phyloP scores from a whole-genome alignment of 2,797 vertebrate genomes.

The Coregonus suidteri region DNA sequence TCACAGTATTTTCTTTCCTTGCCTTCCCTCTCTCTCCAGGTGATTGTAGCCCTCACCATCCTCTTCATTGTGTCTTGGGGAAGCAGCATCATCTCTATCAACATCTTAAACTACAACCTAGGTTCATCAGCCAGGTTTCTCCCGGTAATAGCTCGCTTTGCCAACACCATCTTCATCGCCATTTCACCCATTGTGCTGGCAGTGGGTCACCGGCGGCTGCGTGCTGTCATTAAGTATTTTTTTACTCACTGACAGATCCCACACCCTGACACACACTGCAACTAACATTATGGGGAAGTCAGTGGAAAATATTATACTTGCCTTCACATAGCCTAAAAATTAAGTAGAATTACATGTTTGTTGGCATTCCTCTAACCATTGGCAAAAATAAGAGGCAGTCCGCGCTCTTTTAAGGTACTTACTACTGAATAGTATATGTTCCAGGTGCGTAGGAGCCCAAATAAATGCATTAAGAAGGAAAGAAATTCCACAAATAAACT shows the following conservation, averaged over 20 bases:
- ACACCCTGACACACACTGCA: neutral
- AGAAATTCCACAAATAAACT: too few relatives aligned
- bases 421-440: too few relatives aligned
- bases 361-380: neutral
- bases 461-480: too few relatives aligned
- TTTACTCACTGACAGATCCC: slow-evolving; percentile 49
- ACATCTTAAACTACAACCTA: slow-evolving; percentile 80
- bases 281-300: neutral
- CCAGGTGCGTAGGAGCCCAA: too few relatives aligned
- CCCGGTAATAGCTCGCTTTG: slow-evolving; percentile 75
- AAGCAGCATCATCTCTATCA: slow-evolving; percentile 78
- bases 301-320: neutral
- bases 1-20: neutral
- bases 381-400: neutral
- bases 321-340: neutral
- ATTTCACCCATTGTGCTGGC: slow-evolving; percentile 77
- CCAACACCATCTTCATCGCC: slow-evolving; percentile 76
- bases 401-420: too few relatives aligned
- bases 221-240: slow-evolving; percentile 65
- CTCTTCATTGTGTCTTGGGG: slow-evolving; percentile 81
- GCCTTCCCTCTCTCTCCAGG: slow-evolving; percentile 53
- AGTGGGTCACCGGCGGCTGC: slow-evolving; percentile 74
- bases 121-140: slow-evolving; percentile 64
- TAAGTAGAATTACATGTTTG: neutral
- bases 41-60: slow-evolving; percentile 78